phyloP scores from a whole-genome alignment of 2,888 invertebrate species.

The Cantharis lateralis region DNA sequence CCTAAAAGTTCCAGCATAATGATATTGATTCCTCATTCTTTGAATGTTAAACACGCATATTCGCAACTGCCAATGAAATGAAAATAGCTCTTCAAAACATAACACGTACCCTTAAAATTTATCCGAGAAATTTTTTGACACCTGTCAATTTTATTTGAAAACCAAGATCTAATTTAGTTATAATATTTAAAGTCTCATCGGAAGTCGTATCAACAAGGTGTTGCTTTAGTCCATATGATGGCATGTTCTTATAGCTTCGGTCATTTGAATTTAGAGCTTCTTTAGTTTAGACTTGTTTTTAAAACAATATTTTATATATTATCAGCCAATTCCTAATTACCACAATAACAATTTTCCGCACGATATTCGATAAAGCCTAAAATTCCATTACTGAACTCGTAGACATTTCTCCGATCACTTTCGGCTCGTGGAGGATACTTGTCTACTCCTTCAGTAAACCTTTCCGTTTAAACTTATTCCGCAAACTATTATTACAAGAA shows the following conservation, averaged over 20 bases:
- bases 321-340: too few species aligned
- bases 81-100: neutral
- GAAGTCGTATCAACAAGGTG: neutral
- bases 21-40: conserved; percentile 1
- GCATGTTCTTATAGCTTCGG: neutral
- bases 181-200: neutral
- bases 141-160: neutral
- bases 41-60: neutral
- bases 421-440: too few species aligned
- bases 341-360: too few species aligned
- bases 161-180: neutral
- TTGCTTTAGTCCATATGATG: neutral
- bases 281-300: too few species aligned
- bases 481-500: too few species aligned
- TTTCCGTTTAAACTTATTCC: too few species aligned
- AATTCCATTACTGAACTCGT: too few species aligned
- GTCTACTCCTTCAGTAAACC: too few species aligned
- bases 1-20: neutral
- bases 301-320: too few species aligned
- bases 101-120: neutral
- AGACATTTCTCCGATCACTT: too few species aligned
- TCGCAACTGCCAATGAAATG: neutral
- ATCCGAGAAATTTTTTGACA: neutral
- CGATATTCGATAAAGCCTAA: too few species aligned
- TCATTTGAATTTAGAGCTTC: too few species aligned